These are phyloP conservation scores for Sinopyrophorus schimmeli DNA, from an alignment of 2,888 invertebrate species.

Conservation along the genomic window DNA sequence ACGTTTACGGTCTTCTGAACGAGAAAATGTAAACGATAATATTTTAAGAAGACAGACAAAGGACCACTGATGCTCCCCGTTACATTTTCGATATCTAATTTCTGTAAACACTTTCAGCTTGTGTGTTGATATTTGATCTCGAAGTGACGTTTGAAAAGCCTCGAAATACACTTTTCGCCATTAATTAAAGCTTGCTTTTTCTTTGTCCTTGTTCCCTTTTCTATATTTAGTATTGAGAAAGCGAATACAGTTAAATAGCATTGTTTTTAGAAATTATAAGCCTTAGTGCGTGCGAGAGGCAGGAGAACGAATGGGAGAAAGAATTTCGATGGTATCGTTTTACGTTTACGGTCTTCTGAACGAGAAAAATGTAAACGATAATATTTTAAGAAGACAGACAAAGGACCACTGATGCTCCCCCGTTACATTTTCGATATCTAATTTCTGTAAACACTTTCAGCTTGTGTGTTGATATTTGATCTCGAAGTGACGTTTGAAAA, in stretches of 20 bases:
- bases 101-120: constrained; percentile 20
- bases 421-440: constrained; percentile 21
- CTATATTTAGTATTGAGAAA: no score
- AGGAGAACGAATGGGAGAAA: no score
- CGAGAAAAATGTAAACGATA: background rate
- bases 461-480: constrained; percentile 19
- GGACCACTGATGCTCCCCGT: constrained; percentile 6
- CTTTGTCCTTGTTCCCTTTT: no score
- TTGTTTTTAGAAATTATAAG: no score
- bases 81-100: constrained; percentile 22
- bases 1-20: constrained; percentile 3
- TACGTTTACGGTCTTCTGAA: constrained; percentile 4
- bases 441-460: constrained; percentile 23
- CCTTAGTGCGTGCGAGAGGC: no score
- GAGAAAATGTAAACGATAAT: background rate
- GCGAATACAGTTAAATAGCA: no score
- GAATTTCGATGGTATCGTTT: constrained; percentile 3
- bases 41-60: background rate
- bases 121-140: constrained; percentile 21
- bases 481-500: no score
- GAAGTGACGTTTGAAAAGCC: no score
- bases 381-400: background rate
- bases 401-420: constrained; percentile 5
- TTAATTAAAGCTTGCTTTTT: no score
- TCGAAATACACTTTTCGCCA: no score